Conservation (phyloP, 2,797 vertebrate genomes). For the Esox masquinongy region DNA sequence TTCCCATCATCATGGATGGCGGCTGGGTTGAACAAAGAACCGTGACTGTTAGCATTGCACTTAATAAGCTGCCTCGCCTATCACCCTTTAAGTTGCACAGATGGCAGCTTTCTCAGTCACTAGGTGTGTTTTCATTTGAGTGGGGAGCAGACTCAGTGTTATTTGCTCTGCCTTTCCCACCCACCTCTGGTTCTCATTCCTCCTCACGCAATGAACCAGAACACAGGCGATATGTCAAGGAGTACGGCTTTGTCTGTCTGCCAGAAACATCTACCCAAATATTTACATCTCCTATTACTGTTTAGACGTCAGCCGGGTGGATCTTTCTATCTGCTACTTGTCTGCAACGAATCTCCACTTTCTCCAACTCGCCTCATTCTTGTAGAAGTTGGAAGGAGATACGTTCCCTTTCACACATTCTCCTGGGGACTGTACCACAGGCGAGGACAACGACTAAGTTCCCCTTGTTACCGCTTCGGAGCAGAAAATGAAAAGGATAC, state of each 20-base stretch:
- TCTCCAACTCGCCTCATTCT: constrained; percentile 59
- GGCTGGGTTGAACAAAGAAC: constrained; percentile 32
- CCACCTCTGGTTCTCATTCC: constrained; percentile 70
- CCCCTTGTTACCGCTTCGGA: neutral
- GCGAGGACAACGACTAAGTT: neutral
- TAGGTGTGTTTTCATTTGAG: constrained; percentile 71
- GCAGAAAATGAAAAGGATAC: neutral
- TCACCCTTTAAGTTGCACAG: constrained; percentile 69
- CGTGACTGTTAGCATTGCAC: constrained; percentile 39
- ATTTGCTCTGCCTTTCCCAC: constrained; percentile 69
- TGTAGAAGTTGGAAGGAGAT: constrained; percentile 40
- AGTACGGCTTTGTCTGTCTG: constrained; percentile 80
- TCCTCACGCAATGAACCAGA: constrained; percentile 75
- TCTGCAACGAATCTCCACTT: constrained; percentile 76
- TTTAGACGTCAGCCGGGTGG: constrained; percentile 84
- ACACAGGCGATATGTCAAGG: constrained; percentile 78
- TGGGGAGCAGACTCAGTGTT: constrained; percentile 68
- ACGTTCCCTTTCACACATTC: constrained; percentile 19
- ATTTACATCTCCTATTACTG: constrained; percentile 98
- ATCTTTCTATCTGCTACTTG: constrained; percentile 81
- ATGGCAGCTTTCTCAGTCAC: constrained; percentile 69
- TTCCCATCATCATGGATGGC: constrained; percentile 12
- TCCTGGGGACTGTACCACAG: constrained; percentile 13
- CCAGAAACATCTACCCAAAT: constrained; percentile 90
- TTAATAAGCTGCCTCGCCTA: constrained; percentile 46